Base-by-base conservation (phyloP, 2,888 invertebrate genomes). In the Lepidonotus clava region DNA sequence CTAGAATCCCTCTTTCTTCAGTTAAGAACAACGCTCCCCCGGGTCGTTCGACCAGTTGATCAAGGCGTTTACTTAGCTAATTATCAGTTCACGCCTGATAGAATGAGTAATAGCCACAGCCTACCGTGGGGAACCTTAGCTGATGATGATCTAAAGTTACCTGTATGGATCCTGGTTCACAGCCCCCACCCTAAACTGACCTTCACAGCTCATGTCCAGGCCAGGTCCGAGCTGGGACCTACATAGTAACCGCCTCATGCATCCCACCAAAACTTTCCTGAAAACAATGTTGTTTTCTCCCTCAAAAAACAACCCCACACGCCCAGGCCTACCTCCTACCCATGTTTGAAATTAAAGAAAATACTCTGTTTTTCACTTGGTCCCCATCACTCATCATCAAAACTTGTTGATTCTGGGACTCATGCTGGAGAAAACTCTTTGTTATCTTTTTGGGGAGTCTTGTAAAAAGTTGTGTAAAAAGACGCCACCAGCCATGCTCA, bases 221-320 rank as follows among this genome's bases (percentile, higher is more conserved):
- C 4, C 24, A 4, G 11, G 28, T 61, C 11, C 21, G 28, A 28
- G 28, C n/a, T 28, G 28, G 28, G 24, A 61, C 61, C 24, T 18
- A 61, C 61, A 61, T 61, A 61, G 61, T 61, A 61, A 61, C 61
- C 61, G 61, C 61, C 61, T 24, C 28, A 61, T n/a, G n/a, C n/a
- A n/a, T 4, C 28, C 11, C 28, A 2, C 8, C 5, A 24, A 61
- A 61, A 61, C n/a, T 24, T 61, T 61, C 28, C n/a, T 5, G 28
- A 11, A 28, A 28, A 61, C 24, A 11, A 28, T 28, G 21, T 61
- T 61, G 24, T 28, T n/a, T 28, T 61, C 46, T 18, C 46, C 46
- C 46, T 61, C 24, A 61, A 61, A 61, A 24, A 24, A 61, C 61
- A 61, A 61, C 28, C 28, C 28, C 5, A 61, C 61, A 61, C n/a